Conservation (phyloP, 1,140 invertebrate species). For the Homalodisca vitripennis region DNA sequence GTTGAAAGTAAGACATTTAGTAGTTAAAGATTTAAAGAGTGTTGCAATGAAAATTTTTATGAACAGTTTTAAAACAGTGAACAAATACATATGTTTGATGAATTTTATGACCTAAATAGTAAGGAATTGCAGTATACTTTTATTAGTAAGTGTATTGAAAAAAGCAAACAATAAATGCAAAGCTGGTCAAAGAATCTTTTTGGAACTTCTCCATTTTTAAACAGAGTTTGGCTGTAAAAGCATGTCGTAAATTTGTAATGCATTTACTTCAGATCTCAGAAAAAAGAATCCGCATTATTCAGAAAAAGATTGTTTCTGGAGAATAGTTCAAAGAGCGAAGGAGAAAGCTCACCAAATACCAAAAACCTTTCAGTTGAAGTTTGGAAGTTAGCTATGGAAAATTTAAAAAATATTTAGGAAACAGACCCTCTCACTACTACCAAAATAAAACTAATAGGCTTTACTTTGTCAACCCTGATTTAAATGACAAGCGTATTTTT, state of each 20-base stretch:
- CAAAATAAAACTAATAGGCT: slow-evolving; percentile 22
- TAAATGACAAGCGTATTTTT: slow-evolving; percentile 15
- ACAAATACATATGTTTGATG: slow-evolving; percentile 20
- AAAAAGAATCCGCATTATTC: slow-evolving; percentile 9
- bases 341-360: slow-evolving; percentile 14
- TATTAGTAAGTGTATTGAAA: background rate
- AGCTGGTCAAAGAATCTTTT: background rate
- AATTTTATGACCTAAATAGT: slow-evolving; percentile 9
- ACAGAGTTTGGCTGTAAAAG: background rate
- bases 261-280: background rate
- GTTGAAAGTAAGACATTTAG: slow-evolving; percentile 25
- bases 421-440: slow-evolving; percentile 19
- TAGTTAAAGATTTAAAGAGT: slow-evolving; percentile 1
- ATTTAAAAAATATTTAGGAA: slow-evolving; percentile 18
- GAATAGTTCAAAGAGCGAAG: slow-evolving; percentile 20
- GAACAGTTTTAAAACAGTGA: slow-evolving; percentile 16
- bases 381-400: slow-evolving; percentile 24
- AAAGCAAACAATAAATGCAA: slow-evolving; percentile 2
- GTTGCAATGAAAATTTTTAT: slow-evolving; percentile 21
- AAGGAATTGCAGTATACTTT: slow-evolving; percentile 26
- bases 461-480: slow-evolving; percentile 23
- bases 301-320: slow-evolving; percentile 8
- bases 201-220: background rate
- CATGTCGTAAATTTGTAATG: background rate
- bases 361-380: slow-evolving; percentile 8